phyloP scores from a whole-genome alignment of 2,888 invertebrate species.

The Chloromyia formosa region DNA sequence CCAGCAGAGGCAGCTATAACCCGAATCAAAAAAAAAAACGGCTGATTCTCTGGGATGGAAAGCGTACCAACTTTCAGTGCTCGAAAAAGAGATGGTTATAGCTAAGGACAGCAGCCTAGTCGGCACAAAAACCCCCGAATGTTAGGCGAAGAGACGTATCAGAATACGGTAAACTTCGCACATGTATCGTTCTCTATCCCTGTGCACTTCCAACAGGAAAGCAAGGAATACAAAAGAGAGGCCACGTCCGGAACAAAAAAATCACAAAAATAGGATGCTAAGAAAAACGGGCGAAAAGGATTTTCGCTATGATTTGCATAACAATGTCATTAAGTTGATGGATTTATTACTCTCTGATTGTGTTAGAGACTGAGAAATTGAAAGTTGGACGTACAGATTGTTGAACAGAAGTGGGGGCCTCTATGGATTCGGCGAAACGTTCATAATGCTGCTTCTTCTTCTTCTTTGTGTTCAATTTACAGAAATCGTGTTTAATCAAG shows the following conservation, averaged over 20 bases:
- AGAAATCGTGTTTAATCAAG: background rate
- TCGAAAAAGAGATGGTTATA: background rate
- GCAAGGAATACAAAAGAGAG: conserved; percentile 3
- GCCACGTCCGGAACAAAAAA: background rate
- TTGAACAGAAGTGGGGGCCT: background rate
- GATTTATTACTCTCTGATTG: conserved; percentile 47
- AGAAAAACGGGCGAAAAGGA: conserved; percentile 42
- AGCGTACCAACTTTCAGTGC: background rate
- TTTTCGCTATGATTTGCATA: conserved; percentile 47
- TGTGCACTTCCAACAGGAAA: background rate
- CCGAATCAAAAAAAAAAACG: conserved; percentile 28
- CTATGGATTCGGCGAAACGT: background rate
- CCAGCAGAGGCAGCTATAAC: conserved; percentile 18
- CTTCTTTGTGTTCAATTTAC: background rate
- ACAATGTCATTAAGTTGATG: conserved; percentile 48
- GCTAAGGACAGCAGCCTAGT: background rate
- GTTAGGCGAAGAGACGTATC: background rate
- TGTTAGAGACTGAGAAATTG: conserved; percentile 34
- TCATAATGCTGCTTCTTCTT: background rate
- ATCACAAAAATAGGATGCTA: background rate
- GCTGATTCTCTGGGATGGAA: background rate
- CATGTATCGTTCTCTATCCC: background rate
- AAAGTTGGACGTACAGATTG: conserved; percentile 17
- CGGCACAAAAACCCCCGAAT: background rate
- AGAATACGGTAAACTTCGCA: background rate